A percentile compares a stretch with the other conserved stretches of the same genome.
phyloP scores from a whole-genome alignment of 2,888 invertebrate genomes.

The Yponomeuta sedellus region DNA sequence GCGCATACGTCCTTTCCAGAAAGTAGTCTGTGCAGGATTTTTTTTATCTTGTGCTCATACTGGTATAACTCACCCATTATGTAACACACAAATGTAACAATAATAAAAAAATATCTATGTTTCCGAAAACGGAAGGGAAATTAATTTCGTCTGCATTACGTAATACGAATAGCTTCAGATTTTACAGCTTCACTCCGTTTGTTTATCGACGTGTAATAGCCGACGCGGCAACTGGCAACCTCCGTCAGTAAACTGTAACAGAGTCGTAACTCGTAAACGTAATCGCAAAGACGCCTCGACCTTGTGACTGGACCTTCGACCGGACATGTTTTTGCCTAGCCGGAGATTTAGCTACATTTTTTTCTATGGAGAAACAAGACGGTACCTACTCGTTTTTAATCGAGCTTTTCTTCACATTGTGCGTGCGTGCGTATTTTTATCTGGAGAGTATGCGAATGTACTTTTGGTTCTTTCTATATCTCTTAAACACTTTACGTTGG shows the following conservation, averaged over 20 bases:
- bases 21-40: too few relatives aligned
- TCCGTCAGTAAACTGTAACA: slow-evolving; percentile 17
- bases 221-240: background rate
- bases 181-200: background rate
- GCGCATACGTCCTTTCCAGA: too few relatives aligned
- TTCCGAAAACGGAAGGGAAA: background rate
- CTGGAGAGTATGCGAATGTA: too few relatives aligned
- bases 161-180: background rate
- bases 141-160: background rate
- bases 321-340: slow-evolving; percentile 31
- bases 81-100: too few relatives aligned
- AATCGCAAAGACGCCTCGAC: slow-evolving; percentile 1
- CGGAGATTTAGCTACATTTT: slow-evolving; percentile 25
- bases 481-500: too few relatives aligned
- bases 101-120: too few relatives aligned
- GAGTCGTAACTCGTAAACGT: slow-evolving; percentile 10
- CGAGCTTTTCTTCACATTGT: too few relatives aligned
- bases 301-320: slow-evolving; percentile 27
- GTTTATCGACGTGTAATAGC: background rate
- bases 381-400: too few relatives aligned
- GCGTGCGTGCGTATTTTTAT: too few relatives aligned
- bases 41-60: too few relatives aligned
- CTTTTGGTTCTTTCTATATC: too few relatives aligned
- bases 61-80: too few relatives aligned
- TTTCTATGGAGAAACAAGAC: slow-evolving; percentile 21